Evolutionary conservation across 30 jellyfish, hydroid and myxozoan species (phyloP).

Genomic region (Catostylus mosaicus): DNA sequence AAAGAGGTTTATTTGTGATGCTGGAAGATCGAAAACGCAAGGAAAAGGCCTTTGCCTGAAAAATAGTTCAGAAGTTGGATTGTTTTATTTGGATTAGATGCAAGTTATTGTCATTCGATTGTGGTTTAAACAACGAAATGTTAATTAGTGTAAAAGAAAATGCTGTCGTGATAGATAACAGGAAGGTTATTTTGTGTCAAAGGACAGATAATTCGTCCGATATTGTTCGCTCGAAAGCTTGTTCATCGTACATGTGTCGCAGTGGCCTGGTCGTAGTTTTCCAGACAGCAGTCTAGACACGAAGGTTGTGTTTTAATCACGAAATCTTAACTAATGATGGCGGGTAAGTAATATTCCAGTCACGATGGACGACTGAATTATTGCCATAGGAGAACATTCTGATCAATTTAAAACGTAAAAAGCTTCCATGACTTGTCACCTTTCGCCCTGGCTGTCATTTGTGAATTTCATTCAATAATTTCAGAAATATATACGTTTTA

Average conservation of each 20-base stretch:
- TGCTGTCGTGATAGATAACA: constrained; percentile 12
- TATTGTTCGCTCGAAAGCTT: constrained; percentile 1
- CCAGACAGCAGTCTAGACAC: constrained; percentile 81
- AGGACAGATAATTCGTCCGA: constrained; percentile 19
- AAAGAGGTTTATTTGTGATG: no score
- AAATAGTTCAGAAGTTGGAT: no score
- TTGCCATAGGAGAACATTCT: no score
- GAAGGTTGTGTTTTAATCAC: constrained; percentile 41
- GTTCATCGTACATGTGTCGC: background rate
- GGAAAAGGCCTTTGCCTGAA: no score
- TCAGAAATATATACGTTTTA: no score
- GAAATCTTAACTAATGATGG: constrained; percentile 48
- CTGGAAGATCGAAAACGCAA: no score
- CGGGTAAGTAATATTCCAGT: constrained; percentile 77
- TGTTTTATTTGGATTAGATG: no score
- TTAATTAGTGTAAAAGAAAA: background rate
- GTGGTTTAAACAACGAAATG: background rate
- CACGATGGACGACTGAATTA: no score
- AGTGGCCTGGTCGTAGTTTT: constrained; percentile 35
- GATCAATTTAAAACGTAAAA: background rate
- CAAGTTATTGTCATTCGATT: no score
- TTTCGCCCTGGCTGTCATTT: background rate
- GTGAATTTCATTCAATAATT: background rate
- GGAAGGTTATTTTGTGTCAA: constrained; percentile 51
- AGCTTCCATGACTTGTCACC: constrained; percentile 59